Base-by-base conservation (phyloP, 2,113 vertebrate species). In the Osmerus eperlanus region DNA sequence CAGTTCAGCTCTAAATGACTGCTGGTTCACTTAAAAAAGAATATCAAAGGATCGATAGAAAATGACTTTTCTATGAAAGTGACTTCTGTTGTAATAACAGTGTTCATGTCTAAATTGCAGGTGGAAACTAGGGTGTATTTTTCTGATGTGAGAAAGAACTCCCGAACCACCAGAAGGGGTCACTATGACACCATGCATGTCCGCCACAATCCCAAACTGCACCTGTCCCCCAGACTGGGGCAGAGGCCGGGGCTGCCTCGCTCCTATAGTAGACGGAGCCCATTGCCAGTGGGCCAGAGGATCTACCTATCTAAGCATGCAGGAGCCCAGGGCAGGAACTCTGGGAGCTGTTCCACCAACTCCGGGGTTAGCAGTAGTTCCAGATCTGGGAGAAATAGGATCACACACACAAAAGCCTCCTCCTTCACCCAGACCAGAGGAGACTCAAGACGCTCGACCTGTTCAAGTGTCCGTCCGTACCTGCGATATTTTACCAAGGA, bases 401-500 rank as follows among this genome's bases (percentile, higher is more conserved):
- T 12, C 8, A 68, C 25, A 55, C 15, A 32, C 14, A 68, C 18
- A 3, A 68, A 56, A 15, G 8, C 52, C 15, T 56, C 67, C n/a
- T 36, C 14, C 52, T 66, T 51, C 16, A 16, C 51, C 19, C 52
- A 53, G 65, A 16, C 4, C 21, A 56, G 13, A 29, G 29, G 19
- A 69, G 54, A 69, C 1, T 82, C 87, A 13, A 1, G 52, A 60
- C 59, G 75, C 67, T 0, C 2, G 0, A 65, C 76, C 7, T 63
- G 79, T 18, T 71, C 78, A 0, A 25, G 81, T 69, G 81, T 71
- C n/a, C 66, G 88, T 67, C 81, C 86, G 68, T 80, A 88, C 15
- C 90, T 91, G 64, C 88, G 91, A 59, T 91, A 90, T 0, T 88
- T 91, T 11, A 90, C 84, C 0, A 91, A 92, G 63, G 77, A 91